Conservation (phyloP, 2,797 vertebrate genomes). For the Macropodus opercularis region DNA sequence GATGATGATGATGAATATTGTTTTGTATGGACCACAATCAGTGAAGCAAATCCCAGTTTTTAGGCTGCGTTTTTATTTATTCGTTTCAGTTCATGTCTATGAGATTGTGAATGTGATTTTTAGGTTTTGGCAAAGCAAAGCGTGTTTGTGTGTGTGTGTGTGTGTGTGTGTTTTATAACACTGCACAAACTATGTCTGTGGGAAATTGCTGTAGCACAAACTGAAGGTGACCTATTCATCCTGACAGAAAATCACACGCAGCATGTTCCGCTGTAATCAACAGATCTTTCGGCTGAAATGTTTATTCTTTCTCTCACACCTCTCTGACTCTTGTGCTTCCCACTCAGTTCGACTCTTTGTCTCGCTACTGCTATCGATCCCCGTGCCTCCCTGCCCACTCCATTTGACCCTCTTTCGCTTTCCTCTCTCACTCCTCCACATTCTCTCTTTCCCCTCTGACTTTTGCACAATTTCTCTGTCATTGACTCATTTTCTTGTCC, state of each 20-base stretch:
- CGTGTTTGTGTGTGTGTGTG: too few relatives aligned
- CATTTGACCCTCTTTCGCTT: slow-evolving; percentile 56
- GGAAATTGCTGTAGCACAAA: neutral
- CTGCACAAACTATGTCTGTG: neutral
- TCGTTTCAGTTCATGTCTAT: too few relatives aligned
- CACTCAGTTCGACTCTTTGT: slow-evolving; percentile 60
- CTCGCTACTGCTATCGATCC: slow-evolving; percentile 60
- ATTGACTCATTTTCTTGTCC: slow-evolving; percentile 16
- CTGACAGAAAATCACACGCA: neutral
- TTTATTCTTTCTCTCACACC: slow-evolving; percentile 13
- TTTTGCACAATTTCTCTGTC: slow-evolving; percentile 17
- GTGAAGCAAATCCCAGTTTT: too few relatives aligned
- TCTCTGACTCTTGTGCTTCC: slow-evolving; percentile 53
- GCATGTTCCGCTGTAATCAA: slow-evolving; percentile 7
- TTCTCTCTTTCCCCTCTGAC: slow-evolving; percentile 25
- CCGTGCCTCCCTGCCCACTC: slow-evolving; percentile 46
- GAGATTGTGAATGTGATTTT: too few relatives aligned
- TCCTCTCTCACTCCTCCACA: slow-evolving; percentile 59
- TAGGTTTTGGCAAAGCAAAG: neutral
- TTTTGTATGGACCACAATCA: too few relatives aligned
- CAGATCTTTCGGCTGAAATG: slow-evolving; percentile 12
- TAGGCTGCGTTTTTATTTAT: too few relatives aligned
- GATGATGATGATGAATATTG: too few relatives aligned
- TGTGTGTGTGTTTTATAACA: too few relatives aligned
- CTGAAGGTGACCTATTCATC: neutral